Evolutionary conservation across 1,140 invertebrate genomes (phyloP).

Genomic region (Drosophila pectinifera): DNA sequence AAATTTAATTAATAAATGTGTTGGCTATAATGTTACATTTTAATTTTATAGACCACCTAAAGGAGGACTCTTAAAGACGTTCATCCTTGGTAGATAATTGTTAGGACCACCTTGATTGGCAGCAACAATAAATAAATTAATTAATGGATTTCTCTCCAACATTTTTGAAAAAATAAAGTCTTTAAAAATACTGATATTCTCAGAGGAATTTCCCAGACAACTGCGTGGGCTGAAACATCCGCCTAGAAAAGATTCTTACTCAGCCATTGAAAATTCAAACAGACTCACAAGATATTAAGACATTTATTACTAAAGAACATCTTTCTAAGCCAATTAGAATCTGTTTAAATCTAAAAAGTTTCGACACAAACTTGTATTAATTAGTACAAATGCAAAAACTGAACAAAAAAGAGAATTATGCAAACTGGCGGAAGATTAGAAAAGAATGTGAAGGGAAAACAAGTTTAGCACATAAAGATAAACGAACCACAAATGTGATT

Average conservation of each 20-base stretch:
- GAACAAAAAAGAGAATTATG: constrained; percentile 11
- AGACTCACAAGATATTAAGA: constrained; percentile 5
- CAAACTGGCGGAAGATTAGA: constrained; percentile 13
- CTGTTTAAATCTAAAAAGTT: constrained; percentile 1
- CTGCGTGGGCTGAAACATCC: constrained; percentile 20
- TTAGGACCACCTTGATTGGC: neutral
- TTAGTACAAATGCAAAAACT: constrained; percentile 3
- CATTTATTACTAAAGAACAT: constrained; percentile 39
- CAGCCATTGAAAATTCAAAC: constrained; percentile 15
- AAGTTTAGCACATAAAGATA: constrained; percentile 10
- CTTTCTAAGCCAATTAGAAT: constrained; percentile 18
- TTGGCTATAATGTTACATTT: too few species aligned
- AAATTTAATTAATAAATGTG: too few species aligned
- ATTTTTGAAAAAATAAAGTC: neutral
- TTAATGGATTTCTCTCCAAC: neutral
- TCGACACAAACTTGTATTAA: constrained; percentile 4
- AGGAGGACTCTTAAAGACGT: neutral
- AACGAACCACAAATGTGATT: constrained; percentile 12
- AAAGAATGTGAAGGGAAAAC: constrained; percentile 32
- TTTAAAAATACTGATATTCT: constrained; percentile 4
- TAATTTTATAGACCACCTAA: too few species aligned
- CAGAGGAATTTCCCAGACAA: constrained; percentile 29
- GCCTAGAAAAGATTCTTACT: constrained; percentile 14
- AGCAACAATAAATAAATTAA: neutral
- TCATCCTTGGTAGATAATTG: neutral